phyloP scores from a whole-genome alignment of 2,797 vertebrate species.

The Pempheris klunzingeri region DNA sequence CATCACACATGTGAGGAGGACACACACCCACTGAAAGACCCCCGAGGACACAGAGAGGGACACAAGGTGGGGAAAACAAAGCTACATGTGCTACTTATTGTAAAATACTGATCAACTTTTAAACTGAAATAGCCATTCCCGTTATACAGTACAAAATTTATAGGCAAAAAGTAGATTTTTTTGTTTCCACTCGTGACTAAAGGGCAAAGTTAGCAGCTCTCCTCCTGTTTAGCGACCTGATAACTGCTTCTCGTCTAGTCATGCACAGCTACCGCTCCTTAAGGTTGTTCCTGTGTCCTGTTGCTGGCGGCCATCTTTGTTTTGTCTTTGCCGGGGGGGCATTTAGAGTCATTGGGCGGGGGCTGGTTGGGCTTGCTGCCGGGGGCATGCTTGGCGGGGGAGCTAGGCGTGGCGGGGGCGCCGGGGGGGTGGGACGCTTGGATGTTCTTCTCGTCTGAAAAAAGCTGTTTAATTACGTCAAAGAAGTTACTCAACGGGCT shows the following conservation, averaged over 20 bases:
- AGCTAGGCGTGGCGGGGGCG: conserved; percentile 93
- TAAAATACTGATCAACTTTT: conserved; percentile 83
- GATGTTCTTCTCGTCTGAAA: conserved; percentile 99
- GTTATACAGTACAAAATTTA: conserved; percentile 86
- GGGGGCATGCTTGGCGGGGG: conserved; percentile 93
- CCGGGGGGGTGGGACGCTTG: conserved; percentile 93
- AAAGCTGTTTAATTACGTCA: conserved; percentile 99
- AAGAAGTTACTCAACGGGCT: conserved; percentile 99
- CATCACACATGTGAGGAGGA: conserved; percentile 77
- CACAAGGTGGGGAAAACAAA: conserved; percentile 54
- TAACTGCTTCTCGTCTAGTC: conserved; percentile 65
- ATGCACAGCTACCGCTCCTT: conserved; percentile 80
- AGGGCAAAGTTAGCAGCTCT: conserved; percentile 65
- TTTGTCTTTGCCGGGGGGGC: conserved; percentile 92
- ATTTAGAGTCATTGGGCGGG: conserved; percentile 93
- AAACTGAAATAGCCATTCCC: conserved; percentile 86
- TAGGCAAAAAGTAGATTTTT: conserved; percentile 82
- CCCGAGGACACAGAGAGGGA: conserved; percentile 53
- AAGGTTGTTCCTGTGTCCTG: conserved; percentile 95
- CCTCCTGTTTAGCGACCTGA: conserved; percentile 57
- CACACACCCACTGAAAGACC: conserved; percentile 59
- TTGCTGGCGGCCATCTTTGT: conserved; percentile 91
- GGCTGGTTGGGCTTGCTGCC: conserved; percentile 91
- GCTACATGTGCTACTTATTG: conserved; percentile 88
- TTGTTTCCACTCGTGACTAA: conserved; percentile 53